These are phyloP conservation scores for Athetis lepigone DNA, from an alignment of 2,888 invertebrate genomes.

Conservation along the genomic window DNA sequence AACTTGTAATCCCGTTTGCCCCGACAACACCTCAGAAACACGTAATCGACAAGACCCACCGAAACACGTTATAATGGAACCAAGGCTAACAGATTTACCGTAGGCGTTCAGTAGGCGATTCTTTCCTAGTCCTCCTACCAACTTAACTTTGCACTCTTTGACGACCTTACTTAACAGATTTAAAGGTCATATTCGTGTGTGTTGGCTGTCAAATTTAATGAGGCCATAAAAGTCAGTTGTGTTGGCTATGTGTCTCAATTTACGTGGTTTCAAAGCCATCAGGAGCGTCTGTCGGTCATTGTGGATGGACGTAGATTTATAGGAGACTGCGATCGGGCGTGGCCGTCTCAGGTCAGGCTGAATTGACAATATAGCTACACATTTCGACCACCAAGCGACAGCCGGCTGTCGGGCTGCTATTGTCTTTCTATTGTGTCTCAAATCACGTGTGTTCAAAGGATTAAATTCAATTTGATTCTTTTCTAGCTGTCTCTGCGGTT, in stretches of 20 bases:
- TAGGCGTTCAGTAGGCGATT: constrained; percentile 56
- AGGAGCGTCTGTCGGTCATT: constrained; percentile 5
- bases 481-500: too few relatives aligned
- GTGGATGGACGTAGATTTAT: constrained; percentile 15
- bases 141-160: constrained; percentile 12
- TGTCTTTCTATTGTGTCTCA: too few relatives aligned
- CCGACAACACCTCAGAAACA: constrained; percentile 3
- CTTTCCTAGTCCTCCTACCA: constrained; percentile 41
- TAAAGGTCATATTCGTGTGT: constrained; percentile 34
- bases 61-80: constrained; percentile 43
- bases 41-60: constrained; percentile 17
- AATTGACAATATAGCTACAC: too few relatives aligned
- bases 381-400: too few relatives aligned
- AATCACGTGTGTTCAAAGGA: too few relatives aligned
- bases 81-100: constrained; percentile 30
- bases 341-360: too few relatives aligned
- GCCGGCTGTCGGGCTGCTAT: too few relatives aligned
- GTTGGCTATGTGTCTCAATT: constrained; percentile 54
- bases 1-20: constrained; percentile 29
- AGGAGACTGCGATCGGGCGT: background rate
- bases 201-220: constrained; percentile 1
- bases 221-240: constrained; percentile 55
- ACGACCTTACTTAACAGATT: background rate
- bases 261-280: constrained; percentile 45
- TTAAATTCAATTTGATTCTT: too few relatives aligned